phyloP scores from a whole-genome alignment of 2,113 vertebrate genomes.

The Archocentrus centrarchus region DNA sequence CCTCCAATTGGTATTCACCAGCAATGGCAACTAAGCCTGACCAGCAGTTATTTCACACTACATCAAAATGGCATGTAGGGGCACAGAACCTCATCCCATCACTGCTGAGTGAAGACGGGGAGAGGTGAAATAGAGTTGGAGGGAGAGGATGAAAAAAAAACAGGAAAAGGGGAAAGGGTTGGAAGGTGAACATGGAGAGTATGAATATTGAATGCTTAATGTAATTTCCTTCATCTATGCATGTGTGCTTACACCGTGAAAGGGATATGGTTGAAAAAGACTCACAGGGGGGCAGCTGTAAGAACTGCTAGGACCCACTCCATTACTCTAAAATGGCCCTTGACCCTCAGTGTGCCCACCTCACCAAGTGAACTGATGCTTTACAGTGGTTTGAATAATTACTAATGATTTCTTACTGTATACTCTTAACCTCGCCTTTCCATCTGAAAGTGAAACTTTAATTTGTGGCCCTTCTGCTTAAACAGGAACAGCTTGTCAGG shows the following conservation, averaged over 20 bases:
- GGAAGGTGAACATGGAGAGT: conserved; percentile 47
- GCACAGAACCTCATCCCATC: conserved; percentile 29
- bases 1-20: conserved; percentile 67
- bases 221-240: conserved; percentile 57
- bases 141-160: conserved; percentile 14
- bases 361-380: neutral
- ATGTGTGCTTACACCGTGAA: conserved; percentile 4
- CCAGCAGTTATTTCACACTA: conserved; percentile 72
- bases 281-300: neutral
- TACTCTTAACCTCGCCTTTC: neutral
- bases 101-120: neutral
- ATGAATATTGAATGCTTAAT: conserved; percentile 71
- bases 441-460: neutral
- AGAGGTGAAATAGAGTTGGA: conserved; percentile 14
- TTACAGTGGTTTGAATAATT: conserved; percentile 26
- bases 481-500: neutral
- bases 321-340: neutral
- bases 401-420: neutral
- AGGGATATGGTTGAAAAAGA: neutral
- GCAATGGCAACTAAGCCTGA: conserved; percentile 35
- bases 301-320: neutral
- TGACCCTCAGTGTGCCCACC: neutral
- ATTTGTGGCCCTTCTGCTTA: neutral
- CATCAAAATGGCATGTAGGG: conserved; percentile 66
- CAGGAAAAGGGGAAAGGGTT: neutral